A percentile compares a stretch with the other conserved stretches of the same genome.
phyloP scores from a whole-genome alignment of 2,888 invertebrate genomes.

The Tuberolachnus salignus region DNA sequence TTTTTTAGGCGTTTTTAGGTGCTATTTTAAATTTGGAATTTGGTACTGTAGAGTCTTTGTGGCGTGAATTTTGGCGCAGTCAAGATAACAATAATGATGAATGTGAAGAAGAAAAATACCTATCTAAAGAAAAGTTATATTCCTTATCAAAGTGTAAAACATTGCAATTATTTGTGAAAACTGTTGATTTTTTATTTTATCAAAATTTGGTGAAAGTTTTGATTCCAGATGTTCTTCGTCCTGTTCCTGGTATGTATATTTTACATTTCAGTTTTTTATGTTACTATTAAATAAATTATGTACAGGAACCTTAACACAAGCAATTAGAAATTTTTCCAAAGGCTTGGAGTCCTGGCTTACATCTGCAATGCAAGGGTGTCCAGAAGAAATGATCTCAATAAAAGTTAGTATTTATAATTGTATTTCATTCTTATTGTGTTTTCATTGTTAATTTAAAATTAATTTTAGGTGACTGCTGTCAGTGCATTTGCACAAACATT shows the following conservation, averaged over 20 bases:
- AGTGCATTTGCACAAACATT: slow-evolving; percentile 93
- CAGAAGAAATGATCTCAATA: slow-evolving; percentile 78
- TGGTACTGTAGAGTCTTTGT: slow-evolving; percentile 84
- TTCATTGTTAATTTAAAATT: slow-evolving; percentile 16
- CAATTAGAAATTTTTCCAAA: slow-evolving; percentile 90
- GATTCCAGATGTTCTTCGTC: slow-evolving; percentile 93
- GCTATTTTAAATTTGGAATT: slow-evolving; percentile 91
- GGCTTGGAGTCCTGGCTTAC: slow-evolving; percentile 88
- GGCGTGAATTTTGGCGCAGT: slow-evolving; percentile 92
- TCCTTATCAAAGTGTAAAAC: slow-evolving; percentile 73
- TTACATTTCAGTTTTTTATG: background rate
- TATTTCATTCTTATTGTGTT: background rate
- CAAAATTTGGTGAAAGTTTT: slow-evolving; percentile 95
- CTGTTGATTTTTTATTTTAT: slow-evolving; percentile 90
- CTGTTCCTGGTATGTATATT: slow-evolving; percentile 79
- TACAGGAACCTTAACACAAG: slow-evolving; percentile 82
- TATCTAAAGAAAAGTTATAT: slow-evolving; percentile 75
- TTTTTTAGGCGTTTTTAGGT: slow-evolving; percentile 78
- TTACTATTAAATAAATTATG: slow-evolving; percentile 12
- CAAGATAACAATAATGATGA: slow-evolving; percentile 78
- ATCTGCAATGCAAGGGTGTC: slow-evolving; percentile 82
- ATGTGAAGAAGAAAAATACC: slow-evolving; percentile 75
- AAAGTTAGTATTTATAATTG: slow-evolving; percentile 69
- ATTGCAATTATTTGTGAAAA: slow-evolving; percentile 79
- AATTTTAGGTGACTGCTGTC: slow-evolving; percentile 72